Conservation (phyloP, 2,113 vertebrate genomes). For the Alectura lathami region DNA sequence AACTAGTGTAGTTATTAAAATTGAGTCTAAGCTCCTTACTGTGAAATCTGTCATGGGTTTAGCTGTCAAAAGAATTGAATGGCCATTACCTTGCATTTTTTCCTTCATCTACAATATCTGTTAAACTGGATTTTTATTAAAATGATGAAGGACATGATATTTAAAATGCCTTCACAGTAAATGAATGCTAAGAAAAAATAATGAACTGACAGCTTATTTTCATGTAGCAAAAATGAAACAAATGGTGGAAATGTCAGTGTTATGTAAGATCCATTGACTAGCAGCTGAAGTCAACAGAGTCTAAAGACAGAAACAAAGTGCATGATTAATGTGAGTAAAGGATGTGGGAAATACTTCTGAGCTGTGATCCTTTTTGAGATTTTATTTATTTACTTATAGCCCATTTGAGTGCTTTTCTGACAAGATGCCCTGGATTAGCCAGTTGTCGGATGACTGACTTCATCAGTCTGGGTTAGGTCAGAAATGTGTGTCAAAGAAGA, state of each 20-base stretch:
- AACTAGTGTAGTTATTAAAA: conserved; percentile 14
- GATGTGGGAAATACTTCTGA: not conserved
- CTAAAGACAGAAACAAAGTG: conserved; percentile 5
- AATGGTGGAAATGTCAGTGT: not conserved
- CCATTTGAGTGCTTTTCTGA: not conserved
- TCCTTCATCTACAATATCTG: not conserved
- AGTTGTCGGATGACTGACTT: not conserved
- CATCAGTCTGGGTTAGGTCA: not conserved
- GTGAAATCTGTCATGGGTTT: not conserved
- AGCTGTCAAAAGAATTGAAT: not conserved
- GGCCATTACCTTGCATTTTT: not conserved
- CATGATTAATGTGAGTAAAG: not conserved
- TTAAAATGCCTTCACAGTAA: not conserved
- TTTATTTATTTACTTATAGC: not conserved
- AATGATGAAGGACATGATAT: not conserved
- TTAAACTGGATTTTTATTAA: not conserved
- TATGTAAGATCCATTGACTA: not conserved
- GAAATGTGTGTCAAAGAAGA: not conserved
- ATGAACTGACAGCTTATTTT: not conserved
- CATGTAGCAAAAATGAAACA: not conserved
- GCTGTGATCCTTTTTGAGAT: not conserved
- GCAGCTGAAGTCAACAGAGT: not conserved
- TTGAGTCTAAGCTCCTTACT: not conserved
- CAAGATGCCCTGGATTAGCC: not conserved
- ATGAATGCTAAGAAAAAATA: not conserved